Evolutionary conservation across 2,888 invertebrate genomes (phyloP), one percentile per base, ranked within the genome.

Genomic region (Epinotia brunnichana): DNA sequence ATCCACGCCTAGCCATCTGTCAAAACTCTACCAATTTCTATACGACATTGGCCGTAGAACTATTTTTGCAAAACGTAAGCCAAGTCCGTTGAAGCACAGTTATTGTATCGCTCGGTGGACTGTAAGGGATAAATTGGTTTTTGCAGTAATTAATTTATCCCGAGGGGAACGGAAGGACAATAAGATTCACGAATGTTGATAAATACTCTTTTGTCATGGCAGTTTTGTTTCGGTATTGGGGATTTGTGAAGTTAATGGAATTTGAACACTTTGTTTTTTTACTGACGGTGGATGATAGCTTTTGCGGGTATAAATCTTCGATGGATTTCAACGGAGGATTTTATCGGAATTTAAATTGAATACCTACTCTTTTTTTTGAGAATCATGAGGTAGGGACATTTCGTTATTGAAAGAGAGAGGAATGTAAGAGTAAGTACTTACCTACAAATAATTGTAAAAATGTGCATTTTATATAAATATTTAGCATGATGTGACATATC

Each of bases 241-340:
- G 35, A 64, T 24, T 66, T 56, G 54, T 11, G 66, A 66, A 63
- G 66, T 66, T 56, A 66, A 66, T 66, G 66, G 56, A 56, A 56
- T 41, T 41, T 56, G 66, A 21, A n/a, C 64, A 39, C n/a, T 66
- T 39, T 64, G 29, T 54, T 48, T 63, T 64, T 39, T 53, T 15
- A 21, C 9, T 35, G 39, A 7, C 19, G 53, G 66, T 66, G 66
- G 41, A 54, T 48, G 63, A 63, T 54, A 35, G 64, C 64, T 66
- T 54, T 39, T 39, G 19, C 3, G 15, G 53, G 53, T 54, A 53
- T 39, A 64, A 64, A 64, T 54, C 19, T 54, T 66, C 66, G n/a
- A 56, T 24, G n/a, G 21, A 7, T 17, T 53, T 35, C 2, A 24
- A 48, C 10, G 1, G 66, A 21, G 0, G 41, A 10, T 24, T 48